A percentile compares a stretch with the other conserved stretches of the same genome.
Evolutionary conservation across 2,888 invertebrate genomes (phyloP).

Genomic region (Meteorus colon): DNA sequence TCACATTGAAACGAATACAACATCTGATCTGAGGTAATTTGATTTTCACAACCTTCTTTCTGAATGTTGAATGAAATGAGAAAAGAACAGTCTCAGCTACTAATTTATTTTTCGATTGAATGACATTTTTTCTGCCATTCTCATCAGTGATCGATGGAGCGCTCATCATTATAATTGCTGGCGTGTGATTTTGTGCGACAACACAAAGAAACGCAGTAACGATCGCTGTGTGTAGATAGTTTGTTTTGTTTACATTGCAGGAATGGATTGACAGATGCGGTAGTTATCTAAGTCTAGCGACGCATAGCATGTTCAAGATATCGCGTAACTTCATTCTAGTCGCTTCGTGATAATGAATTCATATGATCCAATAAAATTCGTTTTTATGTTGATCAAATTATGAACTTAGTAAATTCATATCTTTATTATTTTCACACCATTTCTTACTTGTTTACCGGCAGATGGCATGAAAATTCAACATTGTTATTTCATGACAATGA

Average conservation of each 20-base stretch:
- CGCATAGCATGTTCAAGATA: neutral
- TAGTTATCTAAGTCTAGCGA: no score
- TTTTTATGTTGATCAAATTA: neutral
- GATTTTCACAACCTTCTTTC: neutral
- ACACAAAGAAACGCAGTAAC: no score
- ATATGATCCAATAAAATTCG: neutral
- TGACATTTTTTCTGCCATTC: no score
- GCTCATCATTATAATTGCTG: no score
- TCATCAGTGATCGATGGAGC: no score
- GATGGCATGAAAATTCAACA: slow-evolving; percentile 18
- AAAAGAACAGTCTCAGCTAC: no score
- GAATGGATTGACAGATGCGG: no score
- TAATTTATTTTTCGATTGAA: no score
- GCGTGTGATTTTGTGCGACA: no score
- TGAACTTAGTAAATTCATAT: neutral
- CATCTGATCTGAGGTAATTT: slow-evolving; percentile 10
- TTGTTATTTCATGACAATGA: neutral
- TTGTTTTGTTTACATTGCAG: no score
- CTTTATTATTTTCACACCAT: neutral
- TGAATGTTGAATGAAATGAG: no score
- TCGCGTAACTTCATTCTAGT: neutral
- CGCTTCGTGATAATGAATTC: neutral
- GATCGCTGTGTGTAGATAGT: no score
- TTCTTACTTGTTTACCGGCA: neutral
- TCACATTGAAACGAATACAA: neutral